Evolutionary conservation across 37 sponge, comb jelly and placozoan species (phyloP), one percentile per base, ranked within the genome.

Genomic region (Mnemiopsis leidyi): DNA sequence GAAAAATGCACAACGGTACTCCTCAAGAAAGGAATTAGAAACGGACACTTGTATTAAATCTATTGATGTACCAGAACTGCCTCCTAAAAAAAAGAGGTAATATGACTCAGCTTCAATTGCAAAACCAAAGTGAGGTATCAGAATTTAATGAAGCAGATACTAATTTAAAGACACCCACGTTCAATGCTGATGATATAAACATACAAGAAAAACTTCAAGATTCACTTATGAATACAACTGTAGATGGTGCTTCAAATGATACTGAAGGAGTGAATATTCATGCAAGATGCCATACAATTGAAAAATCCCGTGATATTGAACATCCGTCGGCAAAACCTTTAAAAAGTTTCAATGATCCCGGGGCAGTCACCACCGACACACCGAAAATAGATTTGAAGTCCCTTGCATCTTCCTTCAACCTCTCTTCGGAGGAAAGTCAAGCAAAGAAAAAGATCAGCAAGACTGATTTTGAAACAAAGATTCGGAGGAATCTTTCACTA

Each of bases 21-120:
- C 79, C 16, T 77, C 79, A 34, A 77, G 79, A 34, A 77, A 77
- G 33, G 79, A 77, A 32, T 3, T 77, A 0, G 36, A 34, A 32
- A 36, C n/a, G n/a, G n/a, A n/a, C n/a, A n/a, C n/a, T n/a, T n/a
- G n/a, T n/a, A n/a, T n/a, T n/a, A n/a, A n/a, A n/a, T n/a, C n/a
- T n/a, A n/a, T n/a, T n/a, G n/a, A n/a, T n/a, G n/a, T n/a, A n/a
- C n/a, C n/a, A n/a, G n/a, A n/a, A n/a, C n/a, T n/a, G n/a, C n/a
- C n/a, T n/a, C n/a, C n/a, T n/a, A n/a, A n/a, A n/a, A n/a, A n/a
- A n/a, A n/a, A n/a, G n/a, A n/a, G n/a, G n/a, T n/a, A n/a, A n/a
- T n/a, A n/a, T n/a, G n/a, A n/a, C n/a, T n/a, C n/a, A n/a, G n/a
- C n/a, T n/a, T n/a, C n/a, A n/a, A n/a, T n/a, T n/a, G n/a, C n/a